Base-by-base conservation (phyloP, 2,797 vertebrate genomes). In the Lacerta viridis region DNA sequence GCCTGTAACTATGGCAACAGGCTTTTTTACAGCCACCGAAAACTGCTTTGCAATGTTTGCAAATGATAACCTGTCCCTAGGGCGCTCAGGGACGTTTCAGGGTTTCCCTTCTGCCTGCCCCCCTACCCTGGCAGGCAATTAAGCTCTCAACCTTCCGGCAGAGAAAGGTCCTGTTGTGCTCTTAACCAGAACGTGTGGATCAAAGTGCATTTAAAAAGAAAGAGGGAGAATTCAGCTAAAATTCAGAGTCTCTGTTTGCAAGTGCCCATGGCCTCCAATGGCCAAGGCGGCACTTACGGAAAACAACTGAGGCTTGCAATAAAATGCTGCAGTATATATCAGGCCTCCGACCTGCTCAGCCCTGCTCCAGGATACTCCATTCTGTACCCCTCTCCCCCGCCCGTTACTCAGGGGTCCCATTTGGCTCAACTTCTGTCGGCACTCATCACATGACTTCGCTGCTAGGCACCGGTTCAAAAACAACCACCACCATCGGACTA, bases 1-100 rank as follows among this genome's bases (percentile, higher is more conserved):
- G 41, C 71, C 88, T 36, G 69, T 85, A 55, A 2, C 77, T 80
- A 81, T 64, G 71, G 39, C 25, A 5, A 74, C 11, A 15, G 69
- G n/a, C 83, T 80, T 85, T 78, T 84, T 80, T 39, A 39, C 77
- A 80, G 55, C 2, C 25, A 55, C 25, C 5, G 15, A 29, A 80
- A 78, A 66, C 5, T 2, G 79, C 61, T 17, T 5, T n/a, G 69
- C 88, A 81, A 85, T 89, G 88, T 89, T 89, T 85, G 23, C 83
- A 39, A 29, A 76, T 17, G 88, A 85, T 89, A 89, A 75, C 88
- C 78, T 89, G 83, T 75, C 83, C 80, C 69, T 36, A 29, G n/a
- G 29, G 76, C 23, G 46, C 27, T 59, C 66, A 43, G 64, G 87
- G 87, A 25, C 68, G 55, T 85, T 72, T 43, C 83, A 85, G 69